Base-by-base conservation (phyloP, 2,888 invertebrate species). In the Antitype chi region DNA sequence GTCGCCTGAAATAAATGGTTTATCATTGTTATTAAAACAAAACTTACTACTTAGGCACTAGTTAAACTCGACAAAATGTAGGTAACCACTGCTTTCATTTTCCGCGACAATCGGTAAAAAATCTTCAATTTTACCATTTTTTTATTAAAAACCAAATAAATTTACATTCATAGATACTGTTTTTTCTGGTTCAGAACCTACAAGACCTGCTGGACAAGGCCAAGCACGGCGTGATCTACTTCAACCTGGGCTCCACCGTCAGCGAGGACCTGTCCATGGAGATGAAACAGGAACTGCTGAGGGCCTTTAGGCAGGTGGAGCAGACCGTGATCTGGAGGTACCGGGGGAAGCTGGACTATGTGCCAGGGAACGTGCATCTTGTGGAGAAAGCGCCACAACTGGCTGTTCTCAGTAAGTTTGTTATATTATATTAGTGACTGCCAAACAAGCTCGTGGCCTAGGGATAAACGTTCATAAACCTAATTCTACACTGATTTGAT, bases 321-420 rank as follows among this genome's bases (percentile, higher is more conserved):
- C 95, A 96, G 85, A 93, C 92, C 0, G 94, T 97, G 1, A 76
- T 97, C 28, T 97, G 96, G 96, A 95, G 94, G 84, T 84, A 89
- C 53, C 89, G 89, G 3, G 89, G 89, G 11, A 74, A 75, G 15
- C 76, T 94, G 67, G 89, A 90, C n/a, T 84, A 90, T 49, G 80
- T 92, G 57, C 94, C 95, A 0, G 87, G 86, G n/a, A 97, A 97
- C 84, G 92, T 97, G 0, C 92, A 92, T 32, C 79, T 95, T 1
- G 63, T 93, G 32, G 89, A 94, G 9, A 94, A 93, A 89, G 91
- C 91, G 49, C 94, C 95, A 1, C 94, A 94, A 64, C 89, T 92
- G 7, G 92, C 92, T 67, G 89, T 96, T 8, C 81, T 95, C 5
- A 93, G 95, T 94, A 87, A 91, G 90, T 76, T 2, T 7, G 9